Evolutionary conservation across 2,113 vertebrate species (phyloP).

Genomic region (Ailuropoda melanoleuca): DNA sequence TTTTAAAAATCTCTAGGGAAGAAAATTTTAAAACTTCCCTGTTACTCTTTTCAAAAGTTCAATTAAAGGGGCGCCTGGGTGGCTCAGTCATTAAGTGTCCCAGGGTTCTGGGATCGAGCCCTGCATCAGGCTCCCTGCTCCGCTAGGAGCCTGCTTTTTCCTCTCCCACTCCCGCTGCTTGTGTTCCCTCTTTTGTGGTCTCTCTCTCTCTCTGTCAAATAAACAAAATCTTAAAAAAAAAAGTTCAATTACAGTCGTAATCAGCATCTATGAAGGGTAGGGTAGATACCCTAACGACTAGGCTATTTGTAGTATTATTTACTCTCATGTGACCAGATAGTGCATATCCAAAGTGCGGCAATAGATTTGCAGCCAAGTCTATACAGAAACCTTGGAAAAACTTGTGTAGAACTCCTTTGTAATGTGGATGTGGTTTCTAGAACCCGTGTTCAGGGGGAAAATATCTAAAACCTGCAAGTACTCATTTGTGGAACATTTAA

Average conservation of each 20-base stretch:
- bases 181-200: no score
- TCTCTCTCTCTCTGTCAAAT: no score
- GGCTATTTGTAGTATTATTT: not conserved
- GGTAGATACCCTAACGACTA: not conserved
- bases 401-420: not conserved
- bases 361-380: not conserved
- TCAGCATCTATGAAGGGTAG: not conserved
- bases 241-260: not conserved
- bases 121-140: no score
- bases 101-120: no score
- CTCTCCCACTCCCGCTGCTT: no score
- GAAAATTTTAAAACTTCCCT: not conserved
- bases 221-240: no score
- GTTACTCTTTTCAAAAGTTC: not conserved
- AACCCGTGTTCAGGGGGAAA: not conserved
- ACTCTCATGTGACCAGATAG: not conserved
- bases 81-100: no score
- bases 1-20: not conserved
- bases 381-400: not conserved
- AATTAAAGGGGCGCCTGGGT: not conserved
- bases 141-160: no score
- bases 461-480: not conserved
- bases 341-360: not conserved
- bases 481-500: slow-evolving; percentile 48
- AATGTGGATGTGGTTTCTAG: not conserved